Conservation (phyloP, 35 echinoderm and acorn worm genomes). For the Strongylocentrotus purpuratus region DNA sequence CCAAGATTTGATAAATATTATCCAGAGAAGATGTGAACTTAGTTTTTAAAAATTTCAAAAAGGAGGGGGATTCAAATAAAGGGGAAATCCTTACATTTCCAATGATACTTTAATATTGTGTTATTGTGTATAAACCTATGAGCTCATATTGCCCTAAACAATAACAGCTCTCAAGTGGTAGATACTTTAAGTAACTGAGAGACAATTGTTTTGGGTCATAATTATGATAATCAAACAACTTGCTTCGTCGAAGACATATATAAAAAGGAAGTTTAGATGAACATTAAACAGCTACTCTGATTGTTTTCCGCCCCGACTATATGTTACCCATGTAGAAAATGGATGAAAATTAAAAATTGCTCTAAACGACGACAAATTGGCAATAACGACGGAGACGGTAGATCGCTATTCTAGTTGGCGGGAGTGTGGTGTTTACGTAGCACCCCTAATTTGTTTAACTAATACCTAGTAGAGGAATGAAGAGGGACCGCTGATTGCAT, state of each 20-base stretch:
- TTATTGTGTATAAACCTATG: too few species aligned
- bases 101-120: too few species aligned
- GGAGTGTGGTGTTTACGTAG: conserved; percentile 22
- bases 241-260: too few species aligned
- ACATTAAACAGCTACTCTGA: neutral
- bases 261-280: neutral
- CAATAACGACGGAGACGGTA: neutral
- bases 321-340: neutral
- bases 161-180: too few species aligned
- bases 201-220: too few species aligned
- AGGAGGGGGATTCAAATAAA: neutral
- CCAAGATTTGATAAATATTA: neutral
- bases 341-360: neutral
- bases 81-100: too few species aligned
- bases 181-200: too few species aligned
- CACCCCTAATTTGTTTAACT: conserved; percentile 23
- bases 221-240: too few species aligned
- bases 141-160: too few species aligned
- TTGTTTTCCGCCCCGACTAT: neutral
- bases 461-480: neutral
- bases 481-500: neutral
- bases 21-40: neutral
- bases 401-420: conserved; percentile 20
- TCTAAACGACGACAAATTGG: neutral
- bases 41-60: neutral